These are phyloP conservation scores for Gopherus flavomarginatus DNA, from an alignment of 2,113 vertebrate species.

Conservation along the genomic window DNA sequence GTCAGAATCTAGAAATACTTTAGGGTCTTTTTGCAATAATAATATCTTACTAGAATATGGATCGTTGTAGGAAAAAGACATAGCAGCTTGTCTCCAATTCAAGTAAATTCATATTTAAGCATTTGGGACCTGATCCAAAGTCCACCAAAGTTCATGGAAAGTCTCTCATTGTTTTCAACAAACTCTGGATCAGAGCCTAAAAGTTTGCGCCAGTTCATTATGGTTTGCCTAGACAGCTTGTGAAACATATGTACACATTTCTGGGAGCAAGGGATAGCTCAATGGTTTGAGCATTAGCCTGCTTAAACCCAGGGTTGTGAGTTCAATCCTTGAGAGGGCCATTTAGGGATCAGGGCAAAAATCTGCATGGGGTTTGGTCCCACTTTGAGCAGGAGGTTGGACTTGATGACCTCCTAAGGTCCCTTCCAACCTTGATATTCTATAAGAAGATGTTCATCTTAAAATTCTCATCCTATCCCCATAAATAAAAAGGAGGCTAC, in stretches of 20 bases:
- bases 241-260: background rate
- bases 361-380: too few relatives aligned
- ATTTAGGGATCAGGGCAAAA: too few relatives aligned
- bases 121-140: constrained; percentile 24
- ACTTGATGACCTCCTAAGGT: too few relatives aligned
- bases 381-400: too few relatives aligned
- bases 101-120: fast-evolving
- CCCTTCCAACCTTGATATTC: too few relatives aligned
- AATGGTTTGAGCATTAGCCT: too few relatives aligned
- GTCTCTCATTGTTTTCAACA: background rate
- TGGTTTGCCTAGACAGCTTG: background rate
- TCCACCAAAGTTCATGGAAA: background rate
- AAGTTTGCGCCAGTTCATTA: background rate
- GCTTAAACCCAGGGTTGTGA: too few relatives aligned
- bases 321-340: too few relatives aligned
- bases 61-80: background rate
- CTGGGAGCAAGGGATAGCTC: background rate
- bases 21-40: background rate
- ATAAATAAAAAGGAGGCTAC: constrained; percentile 3
- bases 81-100: background rate
- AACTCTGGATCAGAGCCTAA: constrained; percentile 4
- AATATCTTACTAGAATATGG: background rate
- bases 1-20: background rate
- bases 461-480: background rate
- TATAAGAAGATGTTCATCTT: background rate